Base-by-base conservation (phyloP, 2,797 vertebrate genomes). In the Mallotus villosus region DNA sequence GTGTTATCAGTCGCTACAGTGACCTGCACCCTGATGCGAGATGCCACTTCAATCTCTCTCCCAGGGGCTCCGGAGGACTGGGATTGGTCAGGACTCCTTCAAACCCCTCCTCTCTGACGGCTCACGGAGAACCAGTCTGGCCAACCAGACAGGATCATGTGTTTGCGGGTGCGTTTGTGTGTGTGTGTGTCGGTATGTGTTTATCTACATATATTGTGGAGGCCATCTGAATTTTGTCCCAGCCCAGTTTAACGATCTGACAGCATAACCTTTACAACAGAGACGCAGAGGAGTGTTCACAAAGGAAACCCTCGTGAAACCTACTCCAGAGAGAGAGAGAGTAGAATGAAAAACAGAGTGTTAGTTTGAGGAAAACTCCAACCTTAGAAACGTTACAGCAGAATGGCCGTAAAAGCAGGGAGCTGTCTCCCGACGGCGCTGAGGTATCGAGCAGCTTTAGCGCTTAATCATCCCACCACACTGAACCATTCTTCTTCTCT, bases 1-100 rank as follows among this genome's bases (percentile, higher is more conserved):
- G n/a, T 0, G 75, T 86, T 75, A 87, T 86, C 85, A 82, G 79
- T 74, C 67, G 19, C 80, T 71, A 85, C 77, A 37, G 81, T 80
- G 81, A 81, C 64, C 74, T 80, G 82, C 74, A 41, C 11, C 37
- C 37, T 16, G 24, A 68, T 75, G 46, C 64, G 1, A 69, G 75
- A 75, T 66, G 73, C 65, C 72, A 59, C 71, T 85, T 86, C 77
- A 83, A 79, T 78, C 81, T 77, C 63, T 77, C 72, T 70, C 46
- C 22, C 9, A 34, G 5, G 8, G 9, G 8, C 21, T 7, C 59
- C 63, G 24, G 58, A 5, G 29, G 29, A 11, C 25, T 34, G 22
- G 6, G 59, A 24, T 5, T 22, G 19, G 55, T 58, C 58, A 53
- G 67, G 74, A 82, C 75, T 37, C 3, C 9, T 14, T 41, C 37